A percentile compares a stretch with the other conserved stretches of the same genome.
These are phyloP conservation scores for Notocelia uddmanniana DNA, from an alignment of 2,888 invertebrate species.

Conservation along the genomic window DNA sequence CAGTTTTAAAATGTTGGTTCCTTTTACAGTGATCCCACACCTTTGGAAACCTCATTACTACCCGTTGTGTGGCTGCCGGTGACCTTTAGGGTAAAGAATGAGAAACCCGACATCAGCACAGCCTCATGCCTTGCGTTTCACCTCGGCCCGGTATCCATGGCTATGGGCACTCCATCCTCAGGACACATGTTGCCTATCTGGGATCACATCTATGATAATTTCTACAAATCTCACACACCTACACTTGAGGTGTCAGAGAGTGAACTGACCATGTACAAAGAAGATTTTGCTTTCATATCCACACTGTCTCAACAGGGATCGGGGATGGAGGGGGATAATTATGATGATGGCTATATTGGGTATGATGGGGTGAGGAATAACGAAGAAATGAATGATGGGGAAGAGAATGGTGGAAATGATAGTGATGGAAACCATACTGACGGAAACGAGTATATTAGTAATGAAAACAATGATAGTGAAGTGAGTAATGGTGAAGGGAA, in stretches of 20 bases:
- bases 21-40: slow-evolving; percentile 74
- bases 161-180: slow-evolving; percentile 52
- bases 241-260: slow-evolving; percentile 15
- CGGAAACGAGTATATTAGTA: background rate
- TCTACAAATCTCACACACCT: slow-evolving; percentile 59
- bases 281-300: slow-evolving; percentile 7
- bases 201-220: slow-evolving; percentile 71
- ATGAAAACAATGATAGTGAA: background rate
- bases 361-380: background rate
- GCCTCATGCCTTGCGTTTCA: slow-evolving; percentile 59
- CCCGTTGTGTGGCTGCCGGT: slow-evolving; percentile 73
- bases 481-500: background rate
- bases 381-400: background rate
- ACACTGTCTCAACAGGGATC: background rate
- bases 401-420: background rate
- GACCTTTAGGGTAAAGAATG: slow-evolving; percentile 47
- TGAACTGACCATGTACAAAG: background rate
- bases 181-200: slow-evolving; percentile 67
- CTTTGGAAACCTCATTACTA: slow-evolving; percentile 65
- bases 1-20: background rate
- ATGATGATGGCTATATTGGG: background rate
- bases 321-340: background rate
- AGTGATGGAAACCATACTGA: background rate
- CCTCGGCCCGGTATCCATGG: slow-evolving; percentile 47
- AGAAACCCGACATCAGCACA: slow-evolving; percentile 54